Percentiles rank a stretch among this genome's conserved stretches.
Evolutionary conservation across 2,888 invertebrate species (phyloP).

Genomic region (Metellina segmentata): DNA sequence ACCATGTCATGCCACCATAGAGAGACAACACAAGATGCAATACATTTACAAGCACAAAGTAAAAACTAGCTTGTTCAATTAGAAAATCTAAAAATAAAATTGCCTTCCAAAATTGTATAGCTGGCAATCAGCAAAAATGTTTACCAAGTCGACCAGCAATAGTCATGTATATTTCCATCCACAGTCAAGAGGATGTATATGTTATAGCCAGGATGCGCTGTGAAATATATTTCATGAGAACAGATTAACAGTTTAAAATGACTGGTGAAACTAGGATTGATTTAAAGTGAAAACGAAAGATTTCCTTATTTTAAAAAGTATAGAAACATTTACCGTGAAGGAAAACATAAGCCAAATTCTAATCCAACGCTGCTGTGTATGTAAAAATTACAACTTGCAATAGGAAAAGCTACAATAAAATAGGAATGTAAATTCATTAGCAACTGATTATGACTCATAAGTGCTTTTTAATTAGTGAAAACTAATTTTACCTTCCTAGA

Average conservation of each 20-base stretch:
- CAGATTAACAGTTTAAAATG: conserved; percentile 46
- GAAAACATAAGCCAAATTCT: conserved; percentile 51
- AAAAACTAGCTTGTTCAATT: not conserved
- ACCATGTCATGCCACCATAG: not conserved
- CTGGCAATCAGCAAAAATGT: conserved; percentile 67
- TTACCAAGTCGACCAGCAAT: conserved; percentile 64
- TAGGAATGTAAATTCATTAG: conserved; percentile 57
- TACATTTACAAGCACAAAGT: not conserved
- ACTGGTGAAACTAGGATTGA: conserved; percentile 42
- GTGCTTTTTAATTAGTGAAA: not conserved
- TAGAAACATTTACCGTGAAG: conserved; percentile 60
- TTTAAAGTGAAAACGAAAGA: conserved; percentile 39
- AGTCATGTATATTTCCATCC: conserved; percentile 51
- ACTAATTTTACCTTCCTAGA: too few species aligned
- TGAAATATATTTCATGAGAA: conserved; percentile 69
- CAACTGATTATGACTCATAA: not conserved
- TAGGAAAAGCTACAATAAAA: conserved; percentile 57
- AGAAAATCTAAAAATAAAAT: conserved; percentile 5
- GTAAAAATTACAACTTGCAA: conserved; percentile 58
- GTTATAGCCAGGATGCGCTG: conserved; percentile 59
- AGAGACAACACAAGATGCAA: not conserved
- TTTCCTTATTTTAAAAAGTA: conserved; percentile 47
- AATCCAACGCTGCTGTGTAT: conserved; percentile 27
- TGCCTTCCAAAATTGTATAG: conserved; percentile 27
- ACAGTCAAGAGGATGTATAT: conserved; percentile 50